These are phyloP conservation scores for Eleginops maclovinus DNA, from an alignment of 2,113 vertebrate genomes.

Conservation along the genomic window DNA sequence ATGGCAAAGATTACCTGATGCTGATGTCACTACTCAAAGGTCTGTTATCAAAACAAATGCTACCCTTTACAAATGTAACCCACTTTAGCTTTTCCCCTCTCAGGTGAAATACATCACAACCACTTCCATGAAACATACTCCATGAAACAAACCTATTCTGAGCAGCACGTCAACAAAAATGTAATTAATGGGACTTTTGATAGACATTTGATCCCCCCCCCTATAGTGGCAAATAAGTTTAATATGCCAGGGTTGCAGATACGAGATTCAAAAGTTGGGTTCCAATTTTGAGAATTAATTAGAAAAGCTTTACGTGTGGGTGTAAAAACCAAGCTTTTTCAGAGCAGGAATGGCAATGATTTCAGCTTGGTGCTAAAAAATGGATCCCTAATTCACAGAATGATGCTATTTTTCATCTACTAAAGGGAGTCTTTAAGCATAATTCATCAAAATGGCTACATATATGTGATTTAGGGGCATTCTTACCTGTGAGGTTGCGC, in stretches of 20 bases:
- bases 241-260: constrained; percentile 53
- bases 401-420: neutral
- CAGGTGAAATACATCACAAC: constrained; percentile 24
- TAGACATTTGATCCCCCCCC: constrained; percentile 60
- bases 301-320: constrained; percentile 52
- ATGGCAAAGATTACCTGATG: constrained; percentile 45
- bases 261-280: constrained; percentile 52
- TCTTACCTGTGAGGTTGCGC: constrained; percentile 93
- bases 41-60: constrained; percentile 21
- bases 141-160: constrained; percentile 30
- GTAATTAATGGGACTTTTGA: constrained; percentile 66
- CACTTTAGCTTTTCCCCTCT: constrained; percentile 3
- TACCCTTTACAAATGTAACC: constrained; percentile 29
- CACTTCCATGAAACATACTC: constrained; percentile 30
- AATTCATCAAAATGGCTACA: constrained; percentile 15
- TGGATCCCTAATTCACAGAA: neutral
- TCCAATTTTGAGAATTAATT: constrained; percentile 68
- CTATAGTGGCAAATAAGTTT: constrained; percentile 53
- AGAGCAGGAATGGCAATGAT: neutral
- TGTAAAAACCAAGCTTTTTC: constrained; percentile 42
- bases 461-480: neutral
- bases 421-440: constrained; percentile 7
- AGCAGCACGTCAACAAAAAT: constrained; percentile 66
- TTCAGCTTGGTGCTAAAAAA: constrained; percentile 5
- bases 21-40: neutral